Evolutionary conservation across 1,140 invertebrate genomes (phyloP).

Genomic region (Lineus longissimus): DNA sequence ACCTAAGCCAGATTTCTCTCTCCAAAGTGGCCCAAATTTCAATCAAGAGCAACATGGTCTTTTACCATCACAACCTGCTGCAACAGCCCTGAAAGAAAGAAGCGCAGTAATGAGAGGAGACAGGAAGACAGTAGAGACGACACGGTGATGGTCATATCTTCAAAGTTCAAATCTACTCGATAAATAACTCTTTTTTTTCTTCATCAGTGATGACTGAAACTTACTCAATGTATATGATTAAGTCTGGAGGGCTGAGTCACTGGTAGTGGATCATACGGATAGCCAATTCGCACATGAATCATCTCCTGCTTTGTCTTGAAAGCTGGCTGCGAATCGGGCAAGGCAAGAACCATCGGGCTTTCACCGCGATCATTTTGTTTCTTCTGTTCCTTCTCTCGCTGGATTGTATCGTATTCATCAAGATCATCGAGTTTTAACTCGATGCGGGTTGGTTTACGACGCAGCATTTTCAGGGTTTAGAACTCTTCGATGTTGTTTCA

Average conservation of each 20-base stretch:
- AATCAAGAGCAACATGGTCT: too few species aligned
- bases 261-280: conserved; percentile 26
- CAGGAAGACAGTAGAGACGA: too few species aligned
- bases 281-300: conserved; percentile 66
- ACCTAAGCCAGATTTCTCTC: too few species aligned
- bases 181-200: too few species aligned
- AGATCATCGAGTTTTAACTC: conserved; percentile 73
- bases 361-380: conserved; percentile 20
- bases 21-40: too few species aligned
- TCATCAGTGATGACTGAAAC: background rate
- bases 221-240: background rate
- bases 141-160: too few species aligned
- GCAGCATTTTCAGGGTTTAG: conserved; percentile 65
- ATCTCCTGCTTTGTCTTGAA: conserved; percentile 60
- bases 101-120: too few species aligned
- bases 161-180: too few species aligned
- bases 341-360: conserved; percentile 20
- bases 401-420: conserved; percentile 65
- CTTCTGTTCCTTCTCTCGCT: conserved; percentile 35
- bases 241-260: background rate
- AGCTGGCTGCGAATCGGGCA: background rate
- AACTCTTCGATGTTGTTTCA: too few species aligned
- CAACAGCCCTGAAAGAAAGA: too few species aligned
- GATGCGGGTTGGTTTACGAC: conserved; percentile 71
- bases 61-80: too few species aligned